Percentiles rank a stretch among this genome's conserved stretches.
These are phyloP conservation scores for Dendrophyllia cribrosa DNA, from an alignment of 64 coral and sea anemone genomes.

Conservation along the genomic window DNA sequence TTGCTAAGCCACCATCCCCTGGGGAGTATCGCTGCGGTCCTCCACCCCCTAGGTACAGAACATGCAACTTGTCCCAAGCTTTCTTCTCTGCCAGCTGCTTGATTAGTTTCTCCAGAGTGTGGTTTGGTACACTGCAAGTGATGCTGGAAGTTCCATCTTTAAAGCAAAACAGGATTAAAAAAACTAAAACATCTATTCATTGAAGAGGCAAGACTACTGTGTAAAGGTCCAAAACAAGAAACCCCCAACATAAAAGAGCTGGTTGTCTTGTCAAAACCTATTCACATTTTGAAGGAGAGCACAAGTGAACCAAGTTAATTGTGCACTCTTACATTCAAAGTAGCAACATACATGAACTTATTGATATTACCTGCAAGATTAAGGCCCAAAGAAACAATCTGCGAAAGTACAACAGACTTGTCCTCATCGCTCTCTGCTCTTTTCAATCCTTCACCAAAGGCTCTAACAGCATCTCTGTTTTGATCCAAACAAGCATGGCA, in stretches of 20 bases:
- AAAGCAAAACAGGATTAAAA: neutral
- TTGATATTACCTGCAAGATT: conserved; percentile 28
- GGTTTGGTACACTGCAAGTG: conserved; percentile 53
- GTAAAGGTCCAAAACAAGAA: no score
- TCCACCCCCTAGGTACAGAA: conserved; percentile 75
- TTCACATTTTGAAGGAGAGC: no score
- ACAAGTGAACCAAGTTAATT: no score
- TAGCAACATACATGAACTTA: neutral
- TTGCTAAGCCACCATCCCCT: conserved; percentile 78
- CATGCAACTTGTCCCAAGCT: conserved; percentile 67
- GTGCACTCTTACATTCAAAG: neutral
- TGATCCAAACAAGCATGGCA: conserved; percentile 63
- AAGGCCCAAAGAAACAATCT: conserved; percentile 37
- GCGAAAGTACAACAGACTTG: conserved; percentile 41
- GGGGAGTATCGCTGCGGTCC: conserved; percentile 50
- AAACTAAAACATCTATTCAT: no score
- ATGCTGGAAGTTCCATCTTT: conserved; percentile 60
- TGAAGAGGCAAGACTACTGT: neutral
- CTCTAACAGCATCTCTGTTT: conserved; percentile 65
- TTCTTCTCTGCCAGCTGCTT: conserved; percentile 46
- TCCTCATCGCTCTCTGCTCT: conserved; percentile 60
- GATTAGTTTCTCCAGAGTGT: conserved; percentile 51
- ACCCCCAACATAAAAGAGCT: no score
- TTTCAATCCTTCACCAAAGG: conserved; percentile 69
- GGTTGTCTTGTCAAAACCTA: no score